phyloP scores from a whole-genome alignment of 2,888 invertebrate genomes.

The Philhelius pedissequus region DNA sequence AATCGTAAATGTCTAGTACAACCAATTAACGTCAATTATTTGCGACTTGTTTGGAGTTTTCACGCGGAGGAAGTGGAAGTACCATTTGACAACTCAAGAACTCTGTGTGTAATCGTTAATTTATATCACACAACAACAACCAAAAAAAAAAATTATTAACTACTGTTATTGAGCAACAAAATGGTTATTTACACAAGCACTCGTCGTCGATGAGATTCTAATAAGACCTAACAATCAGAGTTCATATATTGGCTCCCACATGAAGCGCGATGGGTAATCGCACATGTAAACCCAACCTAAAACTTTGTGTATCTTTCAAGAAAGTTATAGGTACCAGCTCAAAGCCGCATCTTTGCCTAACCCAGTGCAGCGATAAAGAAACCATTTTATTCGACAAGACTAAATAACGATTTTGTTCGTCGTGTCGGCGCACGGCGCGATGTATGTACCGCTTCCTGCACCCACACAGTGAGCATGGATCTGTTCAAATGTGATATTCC shows the following conservation, averaged over 20 bases:
- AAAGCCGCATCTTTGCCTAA: slow-evolving; percentile 14
- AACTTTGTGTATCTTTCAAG: slow-evolving; percentile 19
- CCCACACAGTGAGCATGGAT: slow-evolving; percentile 19
- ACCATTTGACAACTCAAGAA: slow-evolving; percentile 11
- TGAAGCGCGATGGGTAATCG: slow-evolving; percentile 6
- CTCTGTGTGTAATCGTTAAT: slow-evolving; percentile 13
- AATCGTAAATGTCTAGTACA: slow-evolving; percentile 13
- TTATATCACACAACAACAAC: neutral
- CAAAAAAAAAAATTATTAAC: neutral
- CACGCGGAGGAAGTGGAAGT: neutral
- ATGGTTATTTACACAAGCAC: slow-evolving; percentile 8
- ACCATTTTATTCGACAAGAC: slow-evolving; percentile 58
- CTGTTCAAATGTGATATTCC: slow-evolving; percentile 46
- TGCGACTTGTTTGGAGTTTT: neutral
- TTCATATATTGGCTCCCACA: slow-evolving; percentile 21
- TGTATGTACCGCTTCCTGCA: neutral
- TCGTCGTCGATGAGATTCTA: slow-evolving; percentile 34
- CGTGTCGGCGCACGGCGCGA: neutral
- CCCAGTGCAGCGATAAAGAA: slow-evolving; percentile 53
- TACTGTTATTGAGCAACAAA: slow-evolving; percentile 25
- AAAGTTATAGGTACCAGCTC: neutral
- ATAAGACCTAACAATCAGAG: slow-evolving; percentile 19
- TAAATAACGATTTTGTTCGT: slow-evolving; percentile 24
- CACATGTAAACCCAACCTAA: slow-evolving; percentile 19
- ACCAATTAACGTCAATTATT: slow-evolving; percentile 22